phyloP scores from a whole-genome alignment of 2,797 vertebrate genomes.

The Buphagus erythrorhynchus region DNA sequence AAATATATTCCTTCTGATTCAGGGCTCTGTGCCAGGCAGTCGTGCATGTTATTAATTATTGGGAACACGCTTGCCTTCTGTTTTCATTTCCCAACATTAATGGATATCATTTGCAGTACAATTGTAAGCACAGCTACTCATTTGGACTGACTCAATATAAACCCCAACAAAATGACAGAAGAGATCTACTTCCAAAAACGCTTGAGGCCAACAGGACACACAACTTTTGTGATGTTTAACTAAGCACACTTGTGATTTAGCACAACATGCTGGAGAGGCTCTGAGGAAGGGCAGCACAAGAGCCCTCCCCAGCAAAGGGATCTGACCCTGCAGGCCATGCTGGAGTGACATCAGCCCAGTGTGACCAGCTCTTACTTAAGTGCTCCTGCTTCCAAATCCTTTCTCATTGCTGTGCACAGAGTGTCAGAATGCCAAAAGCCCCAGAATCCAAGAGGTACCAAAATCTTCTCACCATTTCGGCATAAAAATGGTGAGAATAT shows the following conservation, averaged over 20 bases:
- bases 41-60: neutral
- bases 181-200: neutral
- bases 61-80: neutral
- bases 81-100: conserved; percentile 4
- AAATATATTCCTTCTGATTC: neutral
- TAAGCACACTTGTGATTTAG: neutral
- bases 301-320: neutral
- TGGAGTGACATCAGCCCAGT: neutral
- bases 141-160: neutral
- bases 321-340: neutral
- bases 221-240: neutral
- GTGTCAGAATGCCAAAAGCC: neutral
- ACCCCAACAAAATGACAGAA: neutral
- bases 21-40: neutral
- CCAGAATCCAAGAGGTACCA: neutral
- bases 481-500: neutral
- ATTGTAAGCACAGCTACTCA: neutral
- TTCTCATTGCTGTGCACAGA: neutral
- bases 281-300: neutral
- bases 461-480: neutral
- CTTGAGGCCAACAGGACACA: neutral
- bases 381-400: neutral
- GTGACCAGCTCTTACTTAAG: neutral
- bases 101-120: neutral
- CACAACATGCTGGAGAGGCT: neutral